A percentile compares a stretch with the other conserved stretches of the same genome.
Evolutionary conservation across 23 tunicate species (phyloP).

Genomic region (Halocynthia aurantium): DNA sequence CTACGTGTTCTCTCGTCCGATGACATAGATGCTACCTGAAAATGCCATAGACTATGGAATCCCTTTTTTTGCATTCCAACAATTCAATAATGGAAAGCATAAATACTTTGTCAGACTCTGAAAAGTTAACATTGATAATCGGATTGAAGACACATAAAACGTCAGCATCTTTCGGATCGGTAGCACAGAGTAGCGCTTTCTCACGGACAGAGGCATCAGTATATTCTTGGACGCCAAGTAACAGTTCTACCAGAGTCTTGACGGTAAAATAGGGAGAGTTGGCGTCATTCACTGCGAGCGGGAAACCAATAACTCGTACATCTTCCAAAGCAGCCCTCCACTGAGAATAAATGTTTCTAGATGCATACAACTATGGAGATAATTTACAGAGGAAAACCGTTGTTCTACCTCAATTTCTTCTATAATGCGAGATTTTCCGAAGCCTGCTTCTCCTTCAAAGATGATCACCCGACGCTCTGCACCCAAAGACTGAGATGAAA

Average conservation of each 20-base stretch:
- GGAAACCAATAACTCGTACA: constrained; percentile 48
- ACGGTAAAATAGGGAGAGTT: constrained; percentile 59
- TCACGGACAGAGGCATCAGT: constrained; percentile 23
- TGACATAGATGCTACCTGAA: constrained; percentile 30
- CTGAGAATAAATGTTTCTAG: constrained; percentile 27
- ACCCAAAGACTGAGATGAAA: background rate
- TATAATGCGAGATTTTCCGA: constrained; percentile 72
- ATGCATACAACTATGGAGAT: background rate
- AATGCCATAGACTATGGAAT: background rate
- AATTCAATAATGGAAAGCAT: background rate
- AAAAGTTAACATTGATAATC: constrained; percentile 36
- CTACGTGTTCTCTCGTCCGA: constrained; percentile 22
- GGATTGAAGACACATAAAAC: constrained; percentile 50
- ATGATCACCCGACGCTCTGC: constrained; percentile 22
- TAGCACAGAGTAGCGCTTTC: constrained; percentile 25
- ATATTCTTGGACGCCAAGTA: constrained; percentile 29
- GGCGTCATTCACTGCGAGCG: constrained; percentile 69
- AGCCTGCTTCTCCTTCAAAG: constrained; percentile 86
- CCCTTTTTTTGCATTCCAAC: background rate
- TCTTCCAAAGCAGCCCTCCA: constrained; percentile 61
- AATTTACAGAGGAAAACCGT: background rate
- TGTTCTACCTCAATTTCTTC: constrained; percentile 66
- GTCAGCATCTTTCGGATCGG: constrained; percentile 16
- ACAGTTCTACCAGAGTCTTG: constrained; percentile 42
- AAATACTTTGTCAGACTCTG: constrained; percentile 15